Conservation (phyloP, 2,888 invertebrate species). For the Hesperia comma region DNA sequence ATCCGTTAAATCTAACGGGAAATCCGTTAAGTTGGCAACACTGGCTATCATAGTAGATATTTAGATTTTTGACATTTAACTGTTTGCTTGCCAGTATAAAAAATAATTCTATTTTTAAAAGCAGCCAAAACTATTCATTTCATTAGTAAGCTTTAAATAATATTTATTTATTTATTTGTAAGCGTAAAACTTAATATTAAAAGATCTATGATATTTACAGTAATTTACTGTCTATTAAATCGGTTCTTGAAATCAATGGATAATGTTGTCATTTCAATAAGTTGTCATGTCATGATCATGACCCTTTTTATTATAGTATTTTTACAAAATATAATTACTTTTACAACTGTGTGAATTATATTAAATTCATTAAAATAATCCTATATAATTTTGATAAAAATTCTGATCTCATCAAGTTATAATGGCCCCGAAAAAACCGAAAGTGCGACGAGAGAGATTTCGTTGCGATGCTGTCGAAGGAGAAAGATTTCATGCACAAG, state of each 20-base stretch:
- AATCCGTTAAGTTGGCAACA: too few relatives aligned
- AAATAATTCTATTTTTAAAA: not conserved
- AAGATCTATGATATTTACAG: too few relatives aligned
- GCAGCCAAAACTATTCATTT: too few relatives aligned
- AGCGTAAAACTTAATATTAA: too few relatives aligned
- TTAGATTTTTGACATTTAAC: not conserved
- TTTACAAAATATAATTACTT: not conserved
- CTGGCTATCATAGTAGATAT: not conserved
- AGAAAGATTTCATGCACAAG: conserved; percentile 59
- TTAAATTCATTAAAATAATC: not conserved
- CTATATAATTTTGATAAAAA: not conserved
- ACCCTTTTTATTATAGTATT: not conserved
- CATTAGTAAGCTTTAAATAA: too few relatives aligned
- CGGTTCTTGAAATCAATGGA: too few relatives aligned
- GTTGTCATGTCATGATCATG: not conserved
- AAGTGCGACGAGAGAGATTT: conserved; percentile 46
- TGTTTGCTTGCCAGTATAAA: not conserved
- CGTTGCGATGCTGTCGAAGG: conserved; percentile 56
- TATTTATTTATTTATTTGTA: too few relatives aligned
- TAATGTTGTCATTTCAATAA: not conserved
- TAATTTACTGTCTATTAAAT: too few relatives aligned
- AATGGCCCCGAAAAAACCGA: conserved; percentile 57
- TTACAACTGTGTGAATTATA: not conserved
- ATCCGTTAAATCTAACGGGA: too few relatives aligned
- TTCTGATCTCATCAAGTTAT: not conserved